Conservation (phyloP, 2,113 vertebrate genomes). For the Prunella fulvescens region DNA sequence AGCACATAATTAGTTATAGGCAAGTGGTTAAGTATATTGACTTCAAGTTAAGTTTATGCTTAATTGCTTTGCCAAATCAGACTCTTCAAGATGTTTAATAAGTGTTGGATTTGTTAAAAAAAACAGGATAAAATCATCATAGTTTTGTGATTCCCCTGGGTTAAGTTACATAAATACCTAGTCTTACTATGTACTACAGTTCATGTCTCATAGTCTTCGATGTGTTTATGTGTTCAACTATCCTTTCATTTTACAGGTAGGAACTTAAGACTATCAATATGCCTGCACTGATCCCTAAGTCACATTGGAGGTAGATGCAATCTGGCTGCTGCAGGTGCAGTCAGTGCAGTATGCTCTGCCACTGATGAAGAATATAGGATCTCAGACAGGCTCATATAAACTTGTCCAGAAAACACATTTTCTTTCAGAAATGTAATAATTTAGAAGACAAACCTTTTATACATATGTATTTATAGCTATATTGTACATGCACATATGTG, state of each 20-base stretch:
- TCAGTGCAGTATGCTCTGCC: background rate
- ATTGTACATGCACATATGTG: background rate
- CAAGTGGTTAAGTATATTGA: background rate
- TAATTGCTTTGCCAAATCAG: slow-evolving; percentile 10
- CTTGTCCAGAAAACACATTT: background rate
- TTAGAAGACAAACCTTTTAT: background rate
- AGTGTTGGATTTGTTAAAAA: background rate
- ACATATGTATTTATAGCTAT: background rate
- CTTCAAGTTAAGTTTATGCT: background rate
- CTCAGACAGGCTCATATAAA: background rate
- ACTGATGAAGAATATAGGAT: background rate
- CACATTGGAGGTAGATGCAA: background rate
- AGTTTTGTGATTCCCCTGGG: background rate
- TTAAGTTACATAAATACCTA: background rate
- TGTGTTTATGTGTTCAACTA: background rate
- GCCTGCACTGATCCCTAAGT: background rate
- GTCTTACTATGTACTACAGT: background rate
- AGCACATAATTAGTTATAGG: background rate
- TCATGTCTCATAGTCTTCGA: background rate
- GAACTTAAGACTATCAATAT: background rate
- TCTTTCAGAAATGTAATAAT: background rate
- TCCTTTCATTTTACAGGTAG: background rate
- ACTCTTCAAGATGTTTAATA: background rate
- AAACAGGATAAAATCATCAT: background rate
- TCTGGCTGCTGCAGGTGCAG: background rate